Base-by-base conservation (phyloP, 2,113 vertebrate species). In the Nettapus auritus region DNA sequence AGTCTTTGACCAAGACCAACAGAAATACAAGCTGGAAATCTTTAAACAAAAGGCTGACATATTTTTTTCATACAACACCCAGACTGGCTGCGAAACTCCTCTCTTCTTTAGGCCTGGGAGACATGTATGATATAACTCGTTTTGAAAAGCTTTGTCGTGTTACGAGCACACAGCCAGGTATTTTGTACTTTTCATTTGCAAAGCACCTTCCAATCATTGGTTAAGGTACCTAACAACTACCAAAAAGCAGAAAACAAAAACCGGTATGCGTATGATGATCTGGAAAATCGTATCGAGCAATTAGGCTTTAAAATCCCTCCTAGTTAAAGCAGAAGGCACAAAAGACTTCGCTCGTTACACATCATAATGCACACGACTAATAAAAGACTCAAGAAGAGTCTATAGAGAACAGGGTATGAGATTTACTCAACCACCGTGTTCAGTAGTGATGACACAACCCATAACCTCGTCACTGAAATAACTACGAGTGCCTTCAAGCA, bases 91-190 rank as follows among this genome's bases (percentile, higher is more conserved):
- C 64, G 25, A 15, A 76, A 25, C 33, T 81, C 33, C 46, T 53
- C 34, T 56, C 50, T 26, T 79, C 79, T 26, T 59, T 10, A n/a
- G 42, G 46, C 67, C 69, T 3, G 9, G 46, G 26, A 70, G 21
- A 26, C 23, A 14, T 2, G 2, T 0, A 0, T 5, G 42, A 34
- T 8, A 44, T 53, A 77, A 74, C 3, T 21, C 26, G 15, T 9
- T 81, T 86, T 62, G 44, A 18, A 88, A 78, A 18, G 29, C 22
- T 40, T 56, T 8, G 64, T 53, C 4, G 1, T 4, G 2, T 7
- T 9, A 3, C 16, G 44, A 29, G 10, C 53, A 50, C 44, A 40
- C 19, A 42, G 40, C 3, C 9, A 82, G 33, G 38, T 50, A 62
- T 69, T 84, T 15, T 14, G 42, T 73, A 15, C 20, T 62, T 60